Evolutionary conservation across 2,113 vertebrate genomes (phyloP).

Genomic region (Prolemur simus): DNA sequence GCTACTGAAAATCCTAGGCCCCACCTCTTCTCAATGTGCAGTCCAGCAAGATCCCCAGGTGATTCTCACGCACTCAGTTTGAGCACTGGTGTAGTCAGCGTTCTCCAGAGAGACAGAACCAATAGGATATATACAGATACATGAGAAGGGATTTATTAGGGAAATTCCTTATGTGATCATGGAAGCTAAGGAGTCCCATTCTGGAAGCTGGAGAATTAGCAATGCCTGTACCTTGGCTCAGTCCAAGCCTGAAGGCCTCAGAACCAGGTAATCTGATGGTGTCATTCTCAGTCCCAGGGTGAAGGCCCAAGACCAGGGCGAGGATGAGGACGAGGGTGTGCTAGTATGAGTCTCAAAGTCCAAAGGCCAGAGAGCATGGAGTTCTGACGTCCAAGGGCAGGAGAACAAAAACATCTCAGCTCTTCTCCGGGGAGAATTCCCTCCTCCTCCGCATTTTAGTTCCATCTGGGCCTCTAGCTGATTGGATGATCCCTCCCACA

Average conservation of each 20-base stretch:
- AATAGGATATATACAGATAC: accelerated
- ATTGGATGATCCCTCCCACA: background rate
- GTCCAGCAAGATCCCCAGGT: background rate
- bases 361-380: background rate
- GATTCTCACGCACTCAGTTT: background rate
- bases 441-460: too few species aligned
- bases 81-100: background rate
- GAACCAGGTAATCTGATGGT: background rate
- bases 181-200: too few species aligned
- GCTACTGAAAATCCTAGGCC: background rate
- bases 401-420: background rate
- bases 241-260: background rate
- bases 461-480: accelerated
- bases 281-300: too few species aligned
- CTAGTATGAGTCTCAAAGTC: background rate
- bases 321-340: too few species aligned
- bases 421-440: background rate
- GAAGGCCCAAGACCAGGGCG: accelerated
- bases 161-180: background rate
- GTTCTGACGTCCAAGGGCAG: too few species aligned
- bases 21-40: background rate
- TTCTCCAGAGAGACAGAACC: background rate
- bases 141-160: too few species aligned
- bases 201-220: background rate
- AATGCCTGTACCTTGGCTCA: background rate